Percentiles rank a stretch among this genome's conserved stretches.
Evolutionary conservation across 2,113 vertebrate species (phyloP).

Genomic region (Leucopsar rothschildi): DNA sequence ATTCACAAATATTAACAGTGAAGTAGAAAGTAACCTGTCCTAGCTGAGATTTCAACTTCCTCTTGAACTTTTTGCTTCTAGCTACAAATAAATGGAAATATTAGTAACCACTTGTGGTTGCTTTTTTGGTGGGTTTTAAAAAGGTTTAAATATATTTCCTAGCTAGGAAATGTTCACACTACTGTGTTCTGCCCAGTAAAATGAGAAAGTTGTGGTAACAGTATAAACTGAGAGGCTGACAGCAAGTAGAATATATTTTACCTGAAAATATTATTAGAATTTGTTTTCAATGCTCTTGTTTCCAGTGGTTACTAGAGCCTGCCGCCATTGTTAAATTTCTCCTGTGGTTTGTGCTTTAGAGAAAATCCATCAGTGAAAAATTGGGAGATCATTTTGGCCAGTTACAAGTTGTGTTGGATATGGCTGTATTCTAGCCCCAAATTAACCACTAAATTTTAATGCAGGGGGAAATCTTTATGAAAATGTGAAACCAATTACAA

Average conservation of each 20-base stretch:
- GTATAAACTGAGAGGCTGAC: not conserved
- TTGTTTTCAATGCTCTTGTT: not conserved
- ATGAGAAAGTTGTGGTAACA: not conserved
- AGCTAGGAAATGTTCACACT: not conserved
- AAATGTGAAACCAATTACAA: not conserved
- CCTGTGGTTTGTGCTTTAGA: slow-evolving; percentile 18
- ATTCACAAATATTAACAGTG: not conserved
- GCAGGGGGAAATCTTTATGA: not conserved
- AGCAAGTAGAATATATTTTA: not conserved
- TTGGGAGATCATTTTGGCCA: not conserved
- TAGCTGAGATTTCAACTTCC: not conserved
- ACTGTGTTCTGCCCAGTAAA: not conserved
- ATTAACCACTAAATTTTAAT: not conserved
- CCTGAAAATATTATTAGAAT: not conserved
- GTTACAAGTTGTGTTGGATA: not conserved
- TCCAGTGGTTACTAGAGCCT: not conserved
- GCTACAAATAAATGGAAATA: not conserved
- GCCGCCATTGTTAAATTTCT: not conserved
- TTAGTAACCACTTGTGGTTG: not conserved
- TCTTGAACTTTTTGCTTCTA: not conserved
- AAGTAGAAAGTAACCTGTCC: not conserved
- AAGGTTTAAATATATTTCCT: not conserved
- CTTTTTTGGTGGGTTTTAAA: not conserved
- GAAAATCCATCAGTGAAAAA: not conserved
- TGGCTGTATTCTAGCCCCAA: not conserved